phyloP scores from a whole-genome alignment of 2,797 vertebrate genomes.

The Brachyalestes nurse region DNA sequence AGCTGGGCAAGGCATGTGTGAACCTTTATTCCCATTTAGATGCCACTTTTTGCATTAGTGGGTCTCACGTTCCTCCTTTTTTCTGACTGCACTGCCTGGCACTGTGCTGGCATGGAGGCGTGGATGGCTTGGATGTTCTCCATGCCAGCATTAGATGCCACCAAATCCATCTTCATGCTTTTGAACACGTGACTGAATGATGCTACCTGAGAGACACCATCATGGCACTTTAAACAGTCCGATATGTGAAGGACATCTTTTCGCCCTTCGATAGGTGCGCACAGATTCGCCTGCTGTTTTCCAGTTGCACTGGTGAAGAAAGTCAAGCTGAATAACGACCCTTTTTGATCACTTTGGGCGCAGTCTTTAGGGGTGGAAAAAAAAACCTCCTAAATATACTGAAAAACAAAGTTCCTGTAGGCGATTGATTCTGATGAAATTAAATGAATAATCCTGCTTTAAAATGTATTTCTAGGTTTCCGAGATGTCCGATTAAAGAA shows the following conservation, averaged over 20 bases:
- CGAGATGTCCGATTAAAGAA: not conserved
- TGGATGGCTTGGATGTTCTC: slow-evolving; percentile 84
- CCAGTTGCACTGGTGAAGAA: slow-evolving; percentile 48
- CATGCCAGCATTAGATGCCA: slow-evolving; percentile 74
- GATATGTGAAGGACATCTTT: slow-evolving; percentile 57
- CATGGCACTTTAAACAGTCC: slow-evolving; percentile 80
- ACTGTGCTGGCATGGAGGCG: slow-evolving; percentile 79
- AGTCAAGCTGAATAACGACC: slow-evolving; percentile 38
- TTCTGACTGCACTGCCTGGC: slow-evolving; percentile 74
- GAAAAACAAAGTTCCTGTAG: slow-evolving; percentile 24
- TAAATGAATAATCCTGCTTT: slow-evolving; percentile 20
- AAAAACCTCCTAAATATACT: slow-evolving; percentile 5
- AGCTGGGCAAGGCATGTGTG: slow-evolving; percentile 2
- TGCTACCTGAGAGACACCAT: slow-evolving; percentile 69
- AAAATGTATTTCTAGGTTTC: slow-evolving; percentile 28
- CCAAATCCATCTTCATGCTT: slow-evolving; percentile 35
- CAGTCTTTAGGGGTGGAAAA: slow-evolving; percentile 29
- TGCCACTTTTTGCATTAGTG: slow-evolving; percentile 85
- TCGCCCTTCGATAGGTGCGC: slow-evolving; percentile 58
- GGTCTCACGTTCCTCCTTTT: slow-evolving; percentile 78
- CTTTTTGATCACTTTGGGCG: slow-evolving; percentile 26
- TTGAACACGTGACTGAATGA: slow-evolving; percentile 77
- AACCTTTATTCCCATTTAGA: slow-evolving; percentile 45
- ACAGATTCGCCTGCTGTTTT: slow-evolving; percentile 45
- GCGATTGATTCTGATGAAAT: not conserved